phyloP scores from a whole-genome alignment of 2,113 vertebrate species.

The Pelecanus crispus region DNA sequence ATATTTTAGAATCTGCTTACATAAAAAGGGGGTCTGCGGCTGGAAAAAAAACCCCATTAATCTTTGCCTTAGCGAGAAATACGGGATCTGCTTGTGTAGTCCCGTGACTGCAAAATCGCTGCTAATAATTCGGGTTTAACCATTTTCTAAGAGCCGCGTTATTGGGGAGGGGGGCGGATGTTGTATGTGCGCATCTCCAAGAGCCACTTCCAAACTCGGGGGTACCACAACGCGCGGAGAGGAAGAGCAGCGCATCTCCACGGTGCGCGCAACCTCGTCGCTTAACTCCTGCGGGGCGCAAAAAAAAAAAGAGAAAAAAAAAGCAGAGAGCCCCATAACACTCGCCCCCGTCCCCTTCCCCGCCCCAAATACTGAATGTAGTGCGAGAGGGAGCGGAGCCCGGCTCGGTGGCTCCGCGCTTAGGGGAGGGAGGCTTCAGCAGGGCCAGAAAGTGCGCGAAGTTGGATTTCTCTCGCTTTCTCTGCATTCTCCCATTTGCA shows the following conservation, averaged over 20 bases:
- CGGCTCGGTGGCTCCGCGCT: not conserved
- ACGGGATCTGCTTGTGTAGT: not conserved
- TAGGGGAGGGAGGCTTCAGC: not conserved
- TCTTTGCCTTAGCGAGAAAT: not conserved
- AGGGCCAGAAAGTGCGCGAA: constrained; percentile 18
- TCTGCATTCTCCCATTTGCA: constrained; percentile 42
- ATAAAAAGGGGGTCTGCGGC: constrained; percentile 36
- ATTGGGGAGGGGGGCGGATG: not conserved
- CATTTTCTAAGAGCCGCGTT: not conserved
- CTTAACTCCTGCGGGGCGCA: not conserved
- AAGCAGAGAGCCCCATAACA: not conserved
- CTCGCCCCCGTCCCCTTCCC: not conserved
- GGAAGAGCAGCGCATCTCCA: not conserved
- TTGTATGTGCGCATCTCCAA: not conserved
- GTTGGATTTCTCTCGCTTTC: constrained; percentile 27
- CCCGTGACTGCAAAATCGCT: not conserved
- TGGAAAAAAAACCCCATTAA: not conserved
- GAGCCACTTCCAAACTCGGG: not conserved
- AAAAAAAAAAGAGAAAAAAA: no score
- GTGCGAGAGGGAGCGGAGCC: not conserved
- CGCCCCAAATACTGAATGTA: not conserved
- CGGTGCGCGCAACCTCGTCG: not conserved
- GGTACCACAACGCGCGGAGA: not conserved
- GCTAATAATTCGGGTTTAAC: not conserved
- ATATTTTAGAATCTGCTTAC: constrained; percentile 66